These are phyloP conservation scores for Limenitis camilla DNA, from an alignment of 2,888 invertebrate species.

Conservation along the genomic window DNA sequence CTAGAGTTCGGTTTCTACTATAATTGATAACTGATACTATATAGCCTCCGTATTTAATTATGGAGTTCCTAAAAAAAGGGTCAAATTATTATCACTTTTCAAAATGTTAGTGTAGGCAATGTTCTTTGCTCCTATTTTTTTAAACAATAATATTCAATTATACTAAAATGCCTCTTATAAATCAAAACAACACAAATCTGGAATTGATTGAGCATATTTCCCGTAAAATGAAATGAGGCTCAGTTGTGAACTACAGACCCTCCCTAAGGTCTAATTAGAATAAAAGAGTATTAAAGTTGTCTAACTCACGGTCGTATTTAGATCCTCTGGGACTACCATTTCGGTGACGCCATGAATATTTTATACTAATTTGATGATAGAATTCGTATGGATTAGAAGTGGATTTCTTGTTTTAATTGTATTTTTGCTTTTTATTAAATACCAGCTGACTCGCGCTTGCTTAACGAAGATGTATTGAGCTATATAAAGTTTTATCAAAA, in stretches of 20 bases:
- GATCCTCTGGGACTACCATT: slow-evolving; percentile 18
- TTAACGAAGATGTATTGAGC: too few relatives aligned
- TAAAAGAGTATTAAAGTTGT: slow-evolving; percentile 65
- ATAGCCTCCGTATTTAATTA: too few relatives aligned
- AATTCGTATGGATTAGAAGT: neutral
- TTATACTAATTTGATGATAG: slow-evolving; percentile 28
- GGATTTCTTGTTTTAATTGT: slow-evolving; percentile 1
- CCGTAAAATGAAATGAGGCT: slow-evolving; percentile 44
- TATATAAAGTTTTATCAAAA: too few relatives aligned
- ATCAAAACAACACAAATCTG: slow-evolving; percentile 15
- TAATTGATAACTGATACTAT: too few relatives aligned
- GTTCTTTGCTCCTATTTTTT: too few relatives aligned
- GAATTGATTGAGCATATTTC: slow-evolving; percentile 28
- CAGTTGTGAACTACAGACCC: slow-evolving; percentile 39
- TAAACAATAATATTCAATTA: too few relatives aligned
- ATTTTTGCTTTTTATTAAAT: neutral
- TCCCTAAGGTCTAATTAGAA: slow-evolving; percentile 59
- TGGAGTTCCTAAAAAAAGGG: too few relatives aligned
- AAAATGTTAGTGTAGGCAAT: too few relatives aligned
- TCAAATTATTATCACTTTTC: too few relatives aligned
- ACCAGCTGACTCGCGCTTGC: too few relatives aligned
- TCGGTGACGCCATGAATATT: slow-evolving; percentile 38
- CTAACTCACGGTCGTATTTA: slow-evolving; percentile 50
- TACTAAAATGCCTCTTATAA: too few relatives aligned
- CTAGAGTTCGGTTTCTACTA: too few relatives aligned